Evolutionary conservation across 1,140 invertebrate species (phyloP).

Genomic region (Papilio machaon): DNA sequence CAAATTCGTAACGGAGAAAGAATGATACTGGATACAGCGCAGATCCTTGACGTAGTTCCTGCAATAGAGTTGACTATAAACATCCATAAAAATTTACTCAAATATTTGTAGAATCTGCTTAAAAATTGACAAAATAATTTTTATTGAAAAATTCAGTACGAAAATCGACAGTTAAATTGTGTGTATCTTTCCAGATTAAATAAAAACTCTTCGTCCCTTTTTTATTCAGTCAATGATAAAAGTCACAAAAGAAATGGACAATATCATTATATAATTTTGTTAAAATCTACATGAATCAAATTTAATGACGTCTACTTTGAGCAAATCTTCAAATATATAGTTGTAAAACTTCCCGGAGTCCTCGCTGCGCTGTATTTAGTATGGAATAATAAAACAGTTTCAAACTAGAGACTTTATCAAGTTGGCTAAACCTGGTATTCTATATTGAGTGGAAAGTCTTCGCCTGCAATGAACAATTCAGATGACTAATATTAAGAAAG

Average conservation of each 20-base stretch:
- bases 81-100: neutral
- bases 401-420: constrained; percentile 75
- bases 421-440: constrained; percentile 71
- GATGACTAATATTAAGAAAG: constrained; percentile 22
- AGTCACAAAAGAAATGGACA: neutral
- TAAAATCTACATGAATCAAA: neutral
- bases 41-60: constrained; percentile 89
- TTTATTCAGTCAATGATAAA: neutral
- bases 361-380: constrained; percentile 75
- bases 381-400: constrained; percentile 80
- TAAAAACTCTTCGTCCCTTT: neutral
- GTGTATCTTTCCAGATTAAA: neutral
- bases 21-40: constrained; percentile 90
- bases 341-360: constrained; percentile 73
- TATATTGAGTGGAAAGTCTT: constrained; percentile 58
- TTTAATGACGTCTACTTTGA: constrained; percentile 19
- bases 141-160: too few relatives aligned
- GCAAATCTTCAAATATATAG: constrained; percentile 78
- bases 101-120: neutral
- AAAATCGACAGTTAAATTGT: too few relatives aligned
- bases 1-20: constrained; percentile 90
- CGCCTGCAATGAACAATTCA: constrained; percentile 16
- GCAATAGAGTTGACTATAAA: constrained; percentile 48
- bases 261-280: neutral
- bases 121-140: too few relatives aligned